Base-by-base conservation (phyloP, 2,888 invertebrate species). In the Limnephilus marmoratus region DNA sequence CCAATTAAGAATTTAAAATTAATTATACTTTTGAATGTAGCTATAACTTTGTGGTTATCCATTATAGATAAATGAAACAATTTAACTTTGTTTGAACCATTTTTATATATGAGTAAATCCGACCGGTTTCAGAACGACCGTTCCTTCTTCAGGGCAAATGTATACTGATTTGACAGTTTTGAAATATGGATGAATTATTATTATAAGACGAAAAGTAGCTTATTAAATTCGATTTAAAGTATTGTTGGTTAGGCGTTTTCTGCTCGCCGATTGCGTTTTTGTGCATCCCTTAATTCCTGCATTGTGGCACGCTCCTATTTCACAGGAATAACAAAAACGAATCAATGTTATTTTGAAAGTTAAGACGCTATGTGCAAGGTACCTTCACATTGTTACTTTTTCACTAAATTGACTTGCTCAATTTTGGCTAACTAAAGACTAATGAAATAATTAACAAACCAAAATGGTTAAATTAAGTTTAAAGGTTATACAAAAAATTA, bases 291-390 rank as follows among this genome's bases (percentile, higher is more conserved):
- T 24, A n/a, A 68, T 68, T 68, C 11, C 81, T 37, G 37, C 81
- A 80, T 89, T 80, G 37, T 81, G 80, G 81, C 89, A 89, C 81
- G 89, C 37, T 89, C 29, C 81, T 24, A 12, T n/a, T 49, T 41
- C 12, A 13, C 34, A 53, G 12, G 81, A 89, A 68, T 68, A n/a
- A 68, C 68, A 68, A 68, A 68, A 68, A 68, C 68, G 68, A 68
- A 68, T 68, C 37, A 83, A 31, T 83, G 37, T 34, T 83, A 31
- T 83, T 34, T 83, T 83, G 13, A 24, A 83, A 83, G 31, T 31
- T 83, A 15, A 18, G 83, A 83, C 31, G 24, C 24, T n/a, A 68
- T 68, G 24, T 68, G 68, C 24, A 68, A 68, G 68, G 68, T 24
- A 68, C n/a, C 68, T 68, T 68, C 0, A 4, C 24, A n/a, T 68